Evolutionary conservation across 2,113 vertebrate genomes (phyloP), one percentile per base, ranked within the genome.

Genomic region (Chunga burmeisteri): DNA sequence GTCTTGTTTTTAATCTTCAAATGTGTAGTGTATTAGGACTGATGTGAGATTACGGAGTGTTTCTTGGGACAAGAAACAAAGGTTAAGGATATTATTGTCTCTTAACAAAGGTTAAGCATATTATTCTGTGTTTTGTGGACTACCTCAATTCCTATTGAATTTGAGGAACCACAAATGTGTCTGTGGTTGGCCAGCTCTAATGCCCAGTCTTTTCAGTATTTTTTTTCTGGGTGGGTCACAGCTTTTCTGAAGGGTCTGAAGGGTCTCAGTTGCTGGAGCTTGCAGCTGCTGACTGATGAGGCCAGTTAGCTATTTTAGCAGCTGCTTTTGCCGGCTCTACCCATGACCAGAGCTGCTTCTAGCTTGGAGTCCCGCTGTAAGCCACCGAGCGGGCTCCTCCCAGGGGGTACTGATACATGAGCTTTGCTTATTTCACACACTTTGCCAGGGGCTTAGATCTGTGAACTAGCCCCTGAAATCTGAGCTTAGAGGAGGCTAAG

Each of bases 401-500:
- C 13, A 14, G 38, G 34, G 73, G 29, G 42, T 50, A n/a, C 73
- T 87, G 95, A 97, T 52, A 98, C 50, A 82, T 91, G 97, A 98
- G 91, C 94, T 90, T 86, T 88, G 85, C 88, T 92, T 81, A 81
- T 95, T 97, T 96, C 93, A 91, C 74, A 70, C 62, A 18, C 73
- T 68, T 80, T 92, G 90, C 96, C 68, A 27, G 68, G 86, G 93
- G 86, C 92, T 97, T 96, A 96, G 90, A 67, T 91, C 93, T 85
- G 66, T 67, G 88, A 90, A 84, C 81, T 58, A 91, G 81, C 81
- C 84, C 94, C 93, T 97, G 97, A 97, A 97, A 97, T 93, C 27
- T 53, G 96, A 98, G 75, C 89, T 84, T 58, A 81, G 65, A 66
- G 46, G 58, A 88, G 81, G 81, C 84, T 85, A 83, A 94, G 91